Evolutionary conservation across 2,888 invertebrate genomes (phyloP).

Genomic region (Micropterix aruncella): DNA sequence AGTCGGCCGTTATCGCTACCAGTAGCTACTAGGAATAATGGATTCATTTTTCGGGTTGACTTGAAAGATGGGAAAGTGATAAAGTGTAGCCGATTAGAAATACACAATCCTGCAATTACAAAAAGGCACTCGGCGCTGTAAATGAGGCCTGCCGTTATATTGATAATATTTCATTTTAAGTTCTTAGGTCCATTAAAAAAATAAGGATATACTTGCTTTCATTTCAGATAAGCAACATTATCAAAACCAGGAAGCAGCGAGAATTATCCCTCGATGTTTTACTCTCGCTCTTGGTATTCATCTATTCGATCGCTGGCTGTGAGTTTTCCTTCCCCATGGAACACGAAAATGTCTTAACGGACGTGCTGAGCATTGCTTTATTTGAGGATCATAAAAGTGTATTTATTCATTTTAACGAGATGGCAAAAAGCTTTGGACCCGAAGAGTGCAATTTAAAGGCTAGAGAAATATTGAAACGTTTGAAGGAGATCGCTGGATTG

Average conservation of each 20-base stretch:
- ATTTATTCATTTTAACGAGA: conserved; percentile 14
- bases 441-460: conserved; percentile 23
- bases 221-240: conserved; percentile 38
- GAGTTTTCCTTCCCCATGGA: conserved; percentile 36
- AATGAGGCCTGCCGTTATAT: too few relatives aligned
- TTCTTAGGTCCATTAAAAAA: too few relatives aligned
- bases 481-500: conserved; percentile 28
- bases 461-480: conserved; percentile 18
- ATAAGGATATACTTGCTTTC: too few relatives aligned
- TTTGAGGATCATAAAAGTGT: conserved; percentile 36
- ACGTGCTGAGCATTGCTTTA: conserved; percentile 38
- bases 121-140: too few relatives aligned
- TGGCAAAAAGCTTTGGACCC: conserved; percentile 17
- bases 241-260: conserved; percentile 37
- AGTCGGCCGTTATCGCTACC: too few relatives aligned
- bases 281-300: conserved; percentile 40
- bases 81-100: too few relatives aligned
- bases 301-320: conserved; percentile 45
- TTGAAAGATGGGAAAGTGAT: too few relatives aligned
- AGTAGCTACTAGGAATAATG: too few relatives aligned
- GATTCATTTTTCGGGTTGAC: too few relatives aligned
- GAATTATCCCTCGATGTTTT: conserved; percentile 41
- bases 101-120: too few relatives aligned
- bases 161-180: too few relatives aligned
- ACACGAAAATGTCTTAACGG: conserved; percentile 34